Conservation (phyloP, 2,113 vertebrate genomes). For the Epinephelus cyanopodus region DNA sequence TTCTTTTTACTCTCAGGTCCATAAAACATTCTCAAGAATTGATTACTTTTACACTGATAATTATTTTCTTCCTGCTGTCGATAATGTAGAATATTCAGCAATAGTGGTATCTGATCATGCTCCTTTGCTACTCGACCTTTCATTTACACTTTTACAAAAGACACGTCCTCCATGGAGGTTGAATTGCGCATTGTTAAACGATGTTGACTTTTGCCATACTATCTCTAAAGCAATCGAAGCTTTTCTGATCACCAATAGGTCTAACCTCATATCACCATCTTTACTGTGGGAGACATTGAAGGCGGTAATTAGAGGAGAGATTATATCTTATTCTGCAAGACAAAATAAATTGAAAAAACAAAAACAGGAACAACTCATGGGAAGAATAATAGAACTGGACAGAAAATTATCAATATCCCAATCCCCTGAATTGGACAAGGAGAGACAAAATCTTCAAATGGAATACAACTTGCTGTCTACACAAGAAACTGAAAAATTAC, state of each 20-base stretch:
- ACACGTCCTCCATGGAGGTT: too few relatives aligned
- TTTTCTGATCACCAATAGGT: too few relatives aligned
- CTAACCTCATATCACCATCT: too few relatives aligned
- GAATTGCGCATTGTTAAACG: too few relatives aligned
- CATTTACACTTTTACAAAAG: too few relatives aligned
- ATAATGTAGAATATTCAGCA: neutral
- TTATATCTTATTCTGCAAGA: neutral
- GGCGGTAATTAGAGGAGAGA: too few relatives aligned
- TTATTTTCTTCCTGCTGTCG: neutral
- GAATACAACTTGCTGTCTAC: neutral
- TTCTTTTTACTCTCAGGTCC: neutral
- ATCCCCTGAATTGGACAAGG: neutral
- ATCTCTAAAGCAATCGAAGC: too few relatives aligned
- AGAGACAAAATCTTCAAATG: neutral
- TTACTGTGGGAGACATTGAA: too few relatives aligned
- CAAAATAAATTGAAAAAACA: neutral
- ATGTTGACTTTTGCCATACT: too few relatives aligned
- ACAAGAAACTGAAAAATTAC: neutral
- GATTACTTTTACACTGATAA: neutral
- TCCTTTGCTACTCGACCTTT: too few relatives aligned
- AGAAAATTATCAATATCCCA: neutral
- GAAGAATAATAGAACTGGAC: neutral
- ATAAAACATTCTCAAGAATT: conserved; percentile 1
- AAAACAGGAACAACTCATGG: neutral
- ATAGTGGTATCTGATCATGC: too few relatives aligned